Percentiles rank a stretch among this genome's conserved stretches.
phyloP scores from a whole-genome alignment of 2,113 vertebrate species.

The Camelus dromedarius region DNA sequence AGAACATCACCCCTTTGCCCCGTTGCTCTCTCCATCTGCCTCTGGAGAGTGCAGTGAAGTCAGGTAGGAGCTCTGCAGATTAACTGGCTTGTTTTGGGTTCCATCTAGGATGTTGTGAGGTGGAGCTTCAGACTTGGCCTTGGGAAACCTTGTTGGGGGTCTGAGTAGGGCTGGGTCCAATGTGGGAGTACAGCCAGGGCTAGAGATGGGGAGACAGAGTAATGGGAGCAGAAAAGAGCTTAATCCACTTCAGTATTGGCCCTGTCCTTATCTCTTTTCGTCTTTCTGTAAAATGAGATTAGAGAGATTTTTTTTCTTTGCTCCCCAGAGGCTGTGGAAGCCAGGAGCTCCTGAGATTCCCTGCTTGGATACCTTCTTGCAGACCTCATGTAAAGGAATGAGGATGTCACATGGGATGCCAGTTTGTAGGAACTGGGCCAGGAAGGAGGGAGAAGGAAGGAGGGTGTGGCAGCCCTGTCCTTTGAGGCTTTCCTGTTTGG shows the following conservation, averaged over 20 bases:
- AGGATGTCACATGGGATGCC: background rate
- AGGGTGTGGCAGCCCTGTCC: background rate
- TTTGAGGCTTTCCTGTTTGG: constrained; percentile 43
- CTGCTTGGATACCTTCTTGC: background rate
- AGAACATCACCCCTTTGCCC: background rate
- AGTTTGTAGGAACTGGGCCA: background rate
- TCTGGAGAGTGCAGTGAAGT: background rate
- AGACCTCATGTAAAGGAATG: background rate
- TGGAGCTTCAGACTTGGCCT: background rate
- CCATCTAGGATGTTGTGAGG: background rate
- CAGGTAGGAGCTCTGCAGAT: background rate
- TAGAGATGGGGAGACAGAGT: background rate
- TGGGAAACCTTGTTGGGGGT: background rate
- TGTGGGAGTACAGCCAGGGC: background rate
- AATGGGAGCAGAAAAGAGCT: background rate
- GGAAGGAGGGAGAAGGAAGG: background rate
- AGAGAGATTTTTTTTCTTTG: background rate
- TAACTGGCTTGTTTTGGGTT: background rate
- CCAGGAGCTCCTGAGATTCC: background rate
- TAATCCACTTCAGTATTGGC: background rate
- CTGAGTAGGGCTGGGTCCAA: background rate
- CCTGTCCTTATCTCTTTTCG: background rate
- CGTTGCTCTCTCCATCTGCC: background rate
- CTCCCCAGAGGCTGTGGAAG: background rate
- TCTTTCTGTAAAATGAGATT: background rate